Evolutionary conservation across 2,888 invertebrate genomes (phyloP), one percentile per base, ranked within the genome.

Genomic region (Diplolepis rosae): DNA sequence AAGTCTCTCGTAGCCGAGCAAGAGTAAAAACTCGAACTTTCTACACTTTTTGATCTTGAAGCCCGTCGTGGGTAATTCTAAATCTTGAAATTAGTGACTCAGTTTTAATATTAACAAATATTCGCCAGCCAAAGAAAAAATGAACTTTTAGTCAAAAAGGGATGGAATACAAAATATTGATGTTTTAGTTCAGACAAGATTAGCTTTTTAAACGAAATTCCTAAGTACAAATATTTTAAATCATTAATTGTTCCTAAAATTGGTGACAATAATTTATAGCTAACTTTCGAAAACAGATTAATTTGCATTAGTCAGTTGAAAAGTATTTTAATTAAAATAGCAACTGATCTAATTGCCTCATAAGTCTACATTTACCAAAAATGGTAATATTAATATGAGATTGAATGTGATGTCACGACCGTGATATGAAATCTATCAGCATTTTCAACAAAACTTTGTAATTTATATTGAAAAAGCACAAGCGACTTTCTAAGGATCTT

Each of bases 1-100:
- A 83, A 65, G 13, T 45, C 18, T 15, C 28, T 5, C 9, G 2
- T 9, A 11, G 18, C 1, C 45, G 3, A 45, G 15, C 3, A 18
- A 18, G 45, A n/a, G 9, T 11, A 2, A 45, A 15, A 18, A 18
- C 7, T 45, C 45, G 18, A 45, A 9, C 15, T 9, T 18, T 45
- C 18, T 45, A 15, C 9, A 18, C 9, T 45, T 18, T 45, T 18
- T 6, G 45, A 18, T 18, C 15, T 45, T 3, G n/a, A 45, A 45
- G 15, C 18, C 45, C 9, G n/a, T n/a, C n/a, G n/a, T n/a, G n/a
- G n/a, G n/a, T n/a, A 45, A 15, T 45, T 18, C 45, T 15, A 18
- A 45, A 45, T 18, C 39, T 45, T 18, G 11, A 79, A 80, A 0
- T 81, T 15, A 30, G 27, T 30, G 4, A 27, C 4, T 27, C 30